Evolutionary conservation across 2,888 invertebrate genomes (phyloP), one percentile per base, ranked within the genome.

Genomic region (Catocala fraxini): DNA sequence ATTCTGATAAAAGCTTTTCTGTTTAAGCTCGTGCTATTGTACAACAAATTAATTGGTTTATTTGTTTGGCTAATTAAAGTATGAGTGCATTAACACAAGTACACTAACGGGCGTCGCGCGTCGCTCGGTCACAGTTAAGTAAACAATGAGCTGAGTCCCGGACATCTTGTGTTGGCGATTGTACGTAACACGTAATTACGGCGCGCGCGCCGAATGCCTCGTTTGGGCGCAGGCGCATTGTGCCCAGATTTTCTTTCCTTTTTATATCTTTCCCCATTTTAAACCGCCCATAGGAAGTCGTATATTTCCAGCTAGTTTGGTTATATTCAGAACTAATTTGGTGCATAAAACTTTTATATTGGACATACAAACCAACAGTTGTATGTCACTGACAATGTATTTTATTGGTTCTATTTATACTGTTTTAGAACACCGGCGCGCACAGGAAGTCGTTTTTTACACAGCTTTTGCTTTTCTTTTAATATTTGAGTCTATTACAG

Each of bases 271-370:
- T 86, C 83, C 82, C 86, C 89, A 87, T 89, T 91, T 89, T 86
- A 89, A 88, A 85, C 81, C 70, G 73, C 75, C 71, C 68, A 61
- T 72, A 91, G 93, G 92, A 93, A 93, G 93, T 89, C 87, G 83
- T 91, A 89, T 83, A 82, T 83, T 84, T 80, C 77, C 71, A 79
- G 70, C 71, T 71, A 79, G 76, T 80, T 80, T 72, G 52, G 72
- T 59, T 81, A 75, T 81, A 81, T 89, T 90, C 89, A 79, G 90
- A 91, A 92, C 89, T 88, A 89, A 91, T 91, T 90, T 89, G 85
- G 82, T 84, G 83, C 81, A 89, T 89, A 88, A 88, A 87, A 88
- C 73, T 81, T 86, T 85, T 88, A 85, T 86, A 84, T 82, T 83
- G 80, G 79, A 70, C 63, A 57, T 80, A 81, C 81, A 81, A 81